A percentile compares a stretch with the other conserved stretches of the same genome.
Conservation (phyloP, 2,888 invertebrate species). For the Mimas tiliae region DNA sequence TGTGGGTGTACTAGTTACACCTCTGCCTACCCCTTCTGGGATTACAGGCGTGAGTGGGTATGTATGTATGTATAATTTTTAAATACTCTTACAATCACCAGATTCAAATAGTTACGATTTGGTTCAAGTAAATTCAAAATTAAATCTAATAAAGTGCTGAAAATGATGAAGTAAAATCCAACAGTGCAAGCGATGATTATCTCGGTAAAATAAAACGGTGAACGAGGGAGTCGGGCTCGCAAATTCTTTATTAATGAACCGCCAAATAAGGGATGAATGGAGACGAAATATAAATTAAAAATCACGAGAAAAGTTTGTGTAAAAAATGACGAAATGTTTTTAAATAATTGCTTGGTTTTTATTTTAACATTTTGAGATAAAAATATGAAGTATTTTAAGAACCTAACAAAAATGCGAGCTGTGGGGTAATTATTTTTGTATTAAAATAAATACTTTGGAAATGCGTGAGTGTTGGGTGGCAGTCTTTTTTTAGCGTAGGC, state of each 20-base stretch:
- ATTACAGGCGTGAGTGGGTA: too few relatives aligned
- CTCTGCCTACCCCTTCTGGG: too few relatives aligned
- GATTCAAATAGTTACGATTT: too few relatives aligned
- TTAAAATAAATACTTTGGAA: too few relatives aligned
- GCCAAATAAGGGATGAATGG: conserved; percentile 13
- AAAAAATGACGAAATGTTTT: conserved; percentile 13
- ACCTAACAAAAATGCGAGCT: not conserved
- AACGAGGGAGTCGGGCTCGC: conserved; percentile 9
- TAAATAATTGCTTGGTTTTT: not conserved
- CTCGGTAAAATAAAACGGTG: not conserved
- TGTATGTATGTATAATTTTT: too few relatives aligned
- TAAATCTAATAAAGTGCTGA: not conserved
- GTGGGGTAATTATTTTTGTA: not conserved
- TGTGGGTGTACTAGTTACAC: too few relatives aligned
- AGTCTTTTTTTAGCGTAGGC: too few relatives aligned
- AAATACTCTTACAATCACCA: too few relatives aligned
- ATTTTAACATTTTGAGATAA: not conserved
- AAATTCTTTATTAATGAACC: conserved; percentile 25
- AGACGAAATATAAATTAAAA: conserved; percentile 21
- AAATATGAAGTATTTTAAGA: not conserved
- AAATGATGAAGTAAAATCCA: not conserved
- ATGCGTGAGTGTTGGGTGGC: too few relatives aligned
- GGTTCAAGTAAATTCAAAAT: not conserved
- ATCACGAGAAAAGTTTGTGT: conserved; percentile 10
- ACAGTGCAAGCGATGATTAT: conserved; percentile 10